Base-by-base conservation (phyloP, 2,888 invertebrate species). In the Hydraecia micacea region DNA sequence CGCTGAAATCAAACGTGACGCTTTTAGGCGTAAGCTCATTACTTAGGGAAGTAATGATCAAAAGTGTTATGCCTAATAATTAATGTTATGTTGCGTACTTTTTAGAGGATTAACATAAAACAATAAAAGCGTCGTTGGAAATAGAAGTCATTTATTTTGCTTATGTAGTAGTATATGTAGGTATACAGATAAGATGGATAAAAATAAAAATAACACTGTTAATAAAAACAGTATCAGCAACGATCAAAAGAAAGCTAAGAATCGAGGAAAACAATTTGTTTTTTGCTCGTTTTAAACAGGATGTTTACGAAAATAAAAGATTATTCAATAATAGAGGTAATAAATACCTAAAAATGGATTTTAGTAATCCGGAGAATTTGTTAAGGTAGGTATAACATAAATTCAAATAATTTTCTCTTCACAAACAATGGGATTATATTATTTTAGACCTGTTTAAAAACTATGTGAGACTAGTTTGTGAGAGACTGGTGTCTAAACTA, bases 201-300 rank as follows among this genome's bases (percentile, higher is more conserved):
- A n/a, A n/a, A n/a, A n/a, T 25, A 52, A 25, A 25, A 52, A 55
- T 25, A 55, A 9, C 49, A 7, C 21, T 49, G 49, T 52, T 21
- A 80, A 71, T 73, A 76, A 75, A 77, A 85, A 87, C n/a, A 28
- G 9, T n/a, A 82, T 83, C 79, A 83, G 85, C 6, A 87, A 89
- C 84, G 86, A 89, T 89, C 32, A 90, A 88, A 90, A 88, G 75
- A 86, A 87, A 87, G 83, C 75, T 82, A 80, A 75, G 83, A 86
- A 84, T 89, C 84, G 86, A 79, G 87, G 84, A 90, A 91, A 93
- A 91, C 88, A 88, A 91, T 89, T 83, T 75, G 83, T 80, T 79
- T 87, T 84, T 90, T 88, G 84, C 88, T 85, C 77, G 73, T 86
- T 81, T 80, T 85, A 78, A 91, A 89, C 87, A 83, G 85, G 83